phyloP scores from a whole-genome alignment of 1,140 invertebrate genomes.

The Gonioctena quinquepunctata region DNA sequence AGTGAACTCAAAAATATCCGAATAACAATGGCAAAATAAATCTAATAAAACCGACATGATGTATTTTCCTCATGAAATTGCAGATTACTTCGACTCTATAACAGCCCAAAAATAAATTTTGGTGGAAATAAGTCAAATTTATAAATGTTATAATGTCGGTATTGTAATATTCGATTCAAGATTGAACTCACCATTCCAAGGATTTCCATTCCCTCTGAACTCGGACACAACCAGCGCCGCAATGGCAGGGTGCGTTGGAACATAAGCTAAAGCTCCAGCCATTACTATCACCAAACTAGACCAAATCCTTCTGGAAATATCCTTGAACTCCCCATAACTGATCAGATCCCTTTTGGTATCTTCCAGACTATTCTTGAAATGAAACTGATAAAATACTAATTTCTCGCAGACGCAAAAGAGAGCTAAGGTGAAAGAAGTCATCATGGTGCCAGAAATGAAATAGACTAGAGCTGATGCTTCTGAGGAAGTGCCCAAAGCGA shows the following conservation, averaged over 20 bases:
- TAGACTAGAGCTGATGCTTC: slow-evolving; percentile 9
- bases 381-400: not conserved
- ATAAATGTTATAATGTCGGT: too few species aligned
- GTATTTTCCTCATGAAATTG: too few species aligned
- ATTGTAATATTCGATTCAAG: too few species aligned
- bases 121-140: too few species aligned
- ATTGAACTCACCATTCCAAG: not conserved
- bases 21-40: too few species aligned
- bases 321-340: not conserved
- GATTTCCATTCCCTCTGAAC: not conserved
- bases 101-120: too few species aligned
- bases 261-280: slow-evolving; percentile 14
- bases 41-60: too few species aligned
- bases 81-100: too few species aligned
- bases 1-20: too few species aligned
- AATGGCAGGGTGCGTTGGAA: slow-evolving; percentile 6
- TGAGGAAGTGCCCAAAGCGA: slow-evolving; percentile 5
- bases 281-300: slow-evolving; percentile 10
- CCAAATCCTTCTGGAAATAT: slow-evolving; percentile 6
- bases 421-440: not conserved
- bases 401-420: not conserved
- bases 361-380: not conserved
- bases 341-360: slow-evolving; percentile 13
- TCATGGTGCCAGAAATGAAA: not conserved
- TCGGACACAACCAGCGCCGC: slow-evolving; percentile 12